Evolutionary conservation across 2,797 vertebrate species (phyloP).

Genomic region (Cyclura pinguis): DNA sequence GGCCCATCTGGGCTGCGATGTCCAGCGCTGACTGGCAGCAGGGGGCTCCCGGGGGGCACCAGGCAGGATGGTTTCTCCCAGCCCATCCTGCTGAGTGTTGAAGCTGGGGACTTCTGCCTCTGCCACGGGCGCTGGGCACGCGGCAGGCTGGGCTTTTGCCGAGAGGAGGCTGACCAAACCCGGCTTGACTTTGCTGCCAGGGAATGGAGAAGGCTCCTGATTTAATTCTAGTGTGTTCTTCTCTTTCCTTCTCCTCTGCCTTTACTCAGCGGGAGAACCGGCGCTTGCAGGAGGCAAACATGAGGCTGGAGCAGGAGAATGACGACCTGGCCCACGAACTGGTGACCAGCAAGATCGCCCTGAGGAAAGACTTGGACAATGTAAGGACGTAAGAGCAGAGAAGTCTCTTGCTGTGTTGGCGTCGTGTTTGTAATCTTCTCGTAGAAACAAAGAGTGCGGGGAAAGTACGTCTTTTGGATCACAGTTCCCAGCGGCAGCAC

Average conservation of each 20-base stretch:
- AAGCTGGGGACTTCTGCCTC: neutral
- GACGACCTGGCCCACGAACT: constrained; percentile 97
- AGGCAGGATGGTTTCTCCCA: too few relatives aligned
- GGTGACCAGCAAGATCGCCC: constrained; percentile 98
- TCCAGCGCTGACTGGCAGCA: neutral
- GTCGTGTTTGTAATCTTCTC: accelerated
- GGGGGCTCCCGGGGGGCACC: too few relatives aligned
- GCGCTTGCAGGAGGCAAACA: constrained; percentile 96
- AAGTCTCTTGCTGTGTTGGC: too few relatives aligned
- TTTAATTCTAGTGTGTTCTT: neutral
- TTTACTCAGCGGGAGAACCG: constrained; percentile 91
- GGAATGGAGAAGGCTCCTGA: too few relatives aligned
- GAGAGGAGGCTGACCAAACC: too few relatives aligned
- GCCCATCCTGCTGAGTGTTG: neutral
- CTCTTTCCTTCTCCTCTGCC: neutral
- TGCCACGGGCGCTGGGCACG: accelerated
- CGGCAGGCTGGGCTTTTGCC: neutral
- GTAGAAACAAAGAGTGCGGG: neutral
- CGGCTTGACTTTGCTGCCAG: neutral
- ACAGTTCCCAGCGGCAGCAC: too few relatives aligned
- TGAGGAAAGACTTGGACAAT: constrained; percentile 96
- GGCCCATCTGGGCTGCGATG: neutral
- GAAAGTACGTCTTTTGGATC: too few relatives aligned
- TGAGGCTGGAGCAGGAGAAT: constrained; percentile 98
- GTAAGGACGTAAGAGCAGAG: constrained; percentile 92